Evolutionary conservation across 2,888 invertebrate species (phyloP).

Genomic region (Tridacna gigas): DNA sequence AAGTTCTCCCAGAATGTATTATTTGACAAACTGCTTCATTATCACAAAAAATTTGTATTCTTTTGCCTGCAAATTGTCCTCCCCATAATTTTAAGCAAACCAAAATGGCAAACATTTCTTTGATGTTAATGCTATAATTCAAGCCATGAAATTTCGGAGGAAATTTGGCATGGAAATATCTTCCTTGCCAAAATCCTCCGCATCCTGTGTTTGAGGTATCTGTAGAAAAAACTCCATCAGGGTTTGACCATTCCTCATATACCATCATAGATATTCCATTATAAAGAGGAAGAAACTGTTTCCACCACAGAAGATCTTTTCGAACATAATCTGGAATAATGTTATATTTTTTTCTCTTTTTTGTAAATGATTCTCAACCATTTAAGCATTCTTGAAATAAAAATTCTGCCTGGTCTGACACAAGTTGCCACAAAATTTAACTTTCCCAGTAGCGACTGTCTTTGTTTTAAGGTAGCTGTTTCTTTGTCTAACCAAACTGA

Average conservation of each 20-base stretch:
- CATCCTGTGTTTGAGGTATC: background rate
- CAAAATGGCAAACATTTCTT: background rate
- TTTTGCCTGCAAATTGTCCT: background rate
- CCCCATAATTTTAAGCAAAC: constrained; percentile 5
- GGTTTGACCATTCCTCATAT: too few species aligned
- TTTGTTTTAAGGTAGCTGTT: background rate
- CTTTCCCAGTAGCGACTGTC: background rate
- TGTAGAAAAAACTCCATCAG: background rate
- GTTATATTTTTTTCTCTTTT: background rate
- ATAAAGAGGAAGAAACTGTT: background rate
- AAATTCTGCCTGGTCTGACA: constrained; percentile 1
- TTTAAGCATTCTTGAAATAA: background rate
- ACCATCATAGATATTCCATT: background rate
- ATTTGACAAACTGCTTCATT: constrained; percentile 15
- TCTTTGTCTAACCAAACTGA: background rate
- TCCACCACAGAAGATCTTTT: background rate
- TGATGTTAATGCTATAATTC: background rate
- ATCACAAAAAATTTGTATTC: constrained; percentile 14
- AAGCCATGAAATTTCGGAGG: background rate
- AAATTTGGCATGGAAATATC: background rate
- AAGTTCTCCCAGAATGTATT: background rate
- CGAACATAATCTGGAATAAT: background rate
- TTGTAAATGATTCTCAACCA: background rate
- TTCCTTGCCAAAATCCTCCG: background rate
- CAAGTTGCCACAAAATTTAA: too few species aligned